Evolutionary conservation across 2,113 vertebrate species (phyloP), one percentile per base, ranked within the genome.

Genomic region (Leptobrachium ailaonicum): DNA sequence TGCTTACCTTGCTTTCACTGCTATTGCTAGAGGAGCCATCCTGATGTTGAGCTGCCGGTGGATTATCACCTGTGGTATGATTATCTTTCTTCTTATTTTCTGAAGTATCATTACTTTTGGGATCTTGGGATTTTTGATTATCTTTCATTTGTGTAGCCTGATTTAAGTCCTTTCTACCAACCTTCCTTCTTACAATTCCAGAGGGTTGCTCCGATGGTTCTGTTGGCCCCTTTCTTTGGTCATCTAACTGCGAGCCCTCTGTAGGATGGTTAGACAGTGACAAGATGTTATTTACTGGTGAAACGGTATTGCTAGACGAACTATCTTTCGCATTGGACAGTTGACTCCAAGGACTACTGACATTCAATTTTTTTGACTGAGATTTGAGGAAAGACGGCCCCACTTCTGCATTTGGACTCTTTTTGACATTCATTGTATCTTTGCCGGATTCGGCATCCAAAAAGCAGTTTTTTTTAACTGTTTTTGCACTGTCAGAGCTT

Each of bases 151-250:
- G 92, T 84, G 92, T 86, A 74, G 86, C 85, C 73, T 95, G 92
- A 87, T 85, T 92, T 82, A 93, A 87, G 69, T 98, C 96, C 85
- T 96, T 98, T 87, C 95, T 96, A 85, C 91, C 94, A 73, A 95
- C 95, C 87, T 98, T 98, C 85, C 96, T 96, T 92, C 98, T 97
- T 73, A 90, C 91, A 85, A 91, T 94, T 43, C 91, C 90, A 64
- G 88, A 32, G 20, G 93, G 92, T 84, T 95, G 95, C 71, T 98
- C 95, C 0, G 91, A 87, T 84, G 90, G 85, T 69, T 97, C 96
- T 85, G 94, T 92, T 64, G 94, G 84, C 66, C 91, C 88, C 58
- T 88, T 91, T 54, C 96, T 96, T 85, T 94, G 96, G 73, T 91
- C 92, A 44, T 89, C 82, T 45, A 91, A 91, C 47, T 89, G 75